These are phyloP conservation scores for Aphidius gifuensis DNA, from an alignment of 1,140 invertebrate genomes.

Conservation along the genomic window DNA sequence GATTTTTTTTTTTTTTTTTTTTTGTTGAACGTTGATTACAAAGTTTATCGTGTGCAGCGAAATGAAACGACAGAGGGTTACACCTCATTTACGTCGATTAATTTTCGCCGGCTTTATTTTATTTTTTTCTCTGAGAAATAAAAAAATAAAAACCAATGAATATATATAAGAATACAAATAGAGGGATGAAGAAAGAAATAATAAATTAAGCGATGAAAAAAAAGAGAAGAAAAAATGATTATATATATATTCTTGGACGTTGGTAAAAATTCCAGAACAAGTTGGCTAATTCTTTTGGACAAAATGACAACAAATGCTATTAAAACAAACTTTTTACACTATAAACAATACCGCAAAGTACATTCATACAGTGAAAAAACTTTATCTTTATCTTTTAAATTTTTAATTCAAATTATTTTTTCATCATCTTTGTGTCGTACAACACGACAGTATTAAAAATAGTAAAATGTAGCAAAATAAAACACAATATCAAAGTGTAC, in stretches of 20 bases:
- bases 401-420: conserved; percentile 9
- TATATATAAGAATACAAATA: not conserved
- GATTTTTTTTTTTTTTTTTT: too few relatives aligned
- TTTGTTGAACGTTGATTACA: not conserved
- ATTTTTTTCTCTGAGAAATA: too few relatives aligned
- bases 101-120: not conserved
- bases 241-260: not conserved
- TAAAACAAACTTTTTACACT: conserved; percentile 23
- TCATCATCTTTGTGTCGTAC: not conserved
- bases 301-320: conserved; percentile 28
- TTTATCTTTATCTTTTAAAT: conserved; percentile 1
- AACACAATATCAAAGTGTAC: not conserved
- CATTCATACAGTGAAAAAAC: conserved; percentile 1
- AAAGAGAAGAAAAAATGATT: conserved; percentile 9
- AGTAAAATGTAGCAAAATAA: not conserved
- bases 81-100: conserved; percentile 11
- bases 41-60: not conserved
- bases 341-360: conserved; percentile 14
- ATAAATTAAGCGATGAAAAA: too few relatives aligned
- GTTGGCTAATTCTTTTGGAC: conserved; percentile 17
- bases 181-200: too few relatives aligned
- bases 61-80: not conserved
- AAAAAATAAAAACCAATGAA: not conserved
- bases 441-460: not conserved
- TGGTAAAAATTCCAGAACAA: conserved; percentile 16